These are phyloP conservation scores for Sigmodon hispidus DNA, from an alignment of 2,113 vertebrate species.

Conservation along the genomic window DNA sequence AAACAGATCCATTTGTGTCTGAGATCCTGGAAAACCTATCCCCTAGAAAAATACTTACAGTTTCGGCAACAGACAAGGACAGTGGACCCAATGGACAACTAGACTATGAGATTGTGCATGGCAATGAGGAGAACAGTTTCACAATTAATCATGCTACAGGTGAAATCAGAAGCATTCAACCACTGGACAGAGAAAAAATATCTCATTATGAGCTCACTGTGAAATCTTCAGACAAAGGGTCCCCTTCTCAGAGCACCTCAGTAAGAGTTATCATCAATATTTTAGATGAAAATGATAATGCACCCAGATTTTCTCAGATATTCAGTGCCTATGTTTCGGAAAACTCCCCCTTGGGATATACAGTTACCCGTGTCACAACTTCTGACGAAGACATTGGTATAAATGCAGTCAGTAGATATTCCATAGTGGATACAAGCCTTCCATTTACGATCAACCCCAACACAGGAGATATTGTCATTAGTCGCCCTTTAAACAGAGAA, in stretches of 20 bases:
- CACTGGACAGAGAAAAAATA: conserved; percentile 93
- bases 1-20: conserved; percentile 92
- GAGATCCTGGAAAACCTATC: conserved; percentile 94
- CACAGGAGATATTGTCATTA: conserved; percentile 95
- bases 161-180: conserved; percentile 93
- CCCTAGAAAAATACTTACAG: conserved; percentile 90
- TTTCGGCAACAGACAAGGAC: conserved; percentile 92
- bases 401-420: conserved; percentile 95
- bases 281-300: conserved; percentile 97
- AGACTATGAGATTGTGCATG: conserved; percentile 92
- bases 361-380: conserved; percentile 94
- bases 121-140: conserved; percentile 94
- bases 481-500: conserved; percentile 95
- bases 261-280: conserved; percentile 92
- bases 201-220: conserved; percentile 90
- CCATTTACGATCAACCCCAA: conserved; percentile 93
- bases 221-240: conserved; percentile 93
- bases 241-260: conserved; percentile 86
- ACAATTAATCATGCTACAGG: conserved; percentile 92
- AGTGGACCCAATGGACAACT: conserved; percentile 95
- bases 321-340: conserved; percentile 96
- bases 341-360: conserved; percentile 94
- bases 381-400: conserved; percentile 94
- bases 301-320: conserved; percentile 96
- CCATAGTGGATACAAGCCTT: conserved; percentile 91